A percentile compares a stretch with the other conserved stretches of the same genome.
These are phyloP conservation scores for Agrotis clavis DNA, from an alignment of 2,888 invertebrate genomes.

Conservation along the genomic window DNA sequence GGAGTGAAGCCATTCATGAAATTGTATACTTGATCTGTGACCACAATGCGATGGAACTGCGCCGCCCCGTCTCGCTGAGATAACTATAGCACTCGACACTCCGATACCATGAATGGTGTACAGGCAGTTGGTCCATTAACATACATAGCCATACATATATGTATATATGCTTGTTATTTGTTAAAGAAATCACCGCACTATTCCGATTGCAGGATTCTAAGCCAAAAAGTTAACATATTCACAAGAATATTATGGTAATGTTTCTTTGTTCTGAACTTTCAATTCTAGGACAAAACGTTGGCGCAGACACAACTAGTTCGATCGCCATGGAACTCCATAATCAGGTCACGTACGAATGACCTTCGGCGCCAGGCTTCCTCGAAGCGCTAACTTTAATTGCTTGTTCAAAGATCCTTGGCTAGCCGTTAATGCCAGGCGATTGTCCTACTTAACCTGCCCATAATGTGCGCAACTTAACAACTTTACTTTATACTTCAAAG, in stretches of 20 bases:
- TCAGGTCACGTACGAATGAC: conserved; percentile 77
- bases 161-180: conserved; percentile 19
- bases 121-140: conserved; percentile 37
- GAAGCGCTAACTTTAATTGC: conserved; percentile 65
- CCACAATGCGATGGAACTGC: conserved; percentile 55
- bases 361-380: conserved; percentile 71
- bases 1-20: conserved; percentile 59
- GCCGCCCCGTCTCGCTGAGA: conserved; percentile 54
- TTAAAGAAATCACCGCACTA: conserved; percentile 14
- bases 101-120: conserved; percentile 54
- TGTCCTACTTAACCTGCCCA: conserved; percentile 50
- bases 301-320: conserved; percentile 66
- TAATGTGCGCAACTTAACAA: conserved; percentile 30
- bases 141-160: conserved; percentile 19
- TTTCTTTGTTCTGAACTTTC: conserved; percentile 68
- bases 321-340: conserved; percentile 74
- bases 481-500: conserved; percentile 32
- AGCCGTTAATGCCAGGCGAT: conserved; percentile 45
- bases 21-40: conserved; percentile 60
- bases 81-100: conserved; percentile 48
- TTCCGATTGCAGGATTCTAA: conserved; percentile 24
- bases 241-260: conserved; percentile 45
- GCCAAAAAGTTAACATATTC: conserved; percentile 22
- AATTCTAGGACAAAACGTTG: conserved; percentile 69
- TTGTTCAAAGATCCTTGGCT: conserved; percentile 50